A percentile compares a stretch with the other conserved stretches of the same genome.
phyloP scores from a whole-genome alignment of 2,797 vertebrate species.

The Oophaga sylvatica region DNA sequence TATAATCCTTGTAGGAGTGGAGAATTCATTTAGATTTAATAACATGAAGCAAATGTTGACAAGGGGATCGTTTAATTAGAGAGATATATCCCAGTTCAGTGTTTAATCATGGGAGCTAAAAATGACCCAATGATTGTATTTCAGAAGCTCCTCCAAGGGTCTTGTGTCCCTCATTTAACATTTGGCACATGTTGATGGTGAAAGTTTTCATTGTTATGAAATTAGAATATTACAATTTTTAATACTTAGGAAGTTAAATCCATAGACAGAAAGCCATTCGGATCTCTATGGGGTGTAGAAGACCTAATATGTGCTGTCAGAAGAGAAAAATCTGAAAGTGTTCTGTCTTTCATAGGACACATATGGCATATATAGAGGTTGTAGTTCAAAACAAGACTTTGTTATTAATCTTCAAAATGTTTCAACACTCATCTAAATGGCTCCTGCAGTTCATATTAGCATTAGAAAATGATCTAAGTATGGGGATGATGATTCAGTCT shows the following conservation, averaged over 20 bases:
- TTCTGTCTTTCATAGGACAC: no score
- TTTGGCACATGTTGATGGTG: not conserved
- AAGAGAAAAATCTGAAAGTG: no score
- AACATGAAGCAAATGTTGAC: conserved; percentile 59
- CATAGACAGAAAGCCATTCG: not conserved
- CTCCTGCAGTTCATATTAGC: not conserved
- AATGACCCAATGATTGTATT: conserved; percentile 38
- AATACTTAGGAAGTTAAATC: not conserved
- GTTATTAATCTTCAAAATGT: no score
- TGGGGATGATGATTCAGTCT: not conserved
- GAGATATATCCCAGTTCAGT: conserved; percentile 45
- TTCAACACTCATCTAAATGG: not conserved
- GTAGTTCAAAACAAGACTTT: no score
- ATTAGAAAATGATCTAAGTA: not conserved
- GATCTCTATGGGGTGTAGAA: not conserved
- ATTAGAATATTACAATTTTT: not conserved
- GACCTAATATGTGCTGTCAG: no score
- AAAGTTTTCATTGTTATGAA: not conserved
- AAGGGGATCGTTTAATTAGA: conserved; percentile 54
- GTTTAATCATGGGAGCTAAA: not conserved
- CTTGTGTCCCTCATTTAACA: not conserved
- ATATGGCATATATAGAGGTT: no score
- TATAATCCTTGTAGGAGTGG: conserved; percentile 65
- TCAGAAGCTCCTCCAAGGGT: conserved; percentile 4
- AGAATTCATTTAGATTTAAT: conserved; percentile 67